These are phyloP conservation scores for Bombus ignitus DNA, from an alignment of 1,140 invertebrate species.

Conservation along the genomic window DNA sequence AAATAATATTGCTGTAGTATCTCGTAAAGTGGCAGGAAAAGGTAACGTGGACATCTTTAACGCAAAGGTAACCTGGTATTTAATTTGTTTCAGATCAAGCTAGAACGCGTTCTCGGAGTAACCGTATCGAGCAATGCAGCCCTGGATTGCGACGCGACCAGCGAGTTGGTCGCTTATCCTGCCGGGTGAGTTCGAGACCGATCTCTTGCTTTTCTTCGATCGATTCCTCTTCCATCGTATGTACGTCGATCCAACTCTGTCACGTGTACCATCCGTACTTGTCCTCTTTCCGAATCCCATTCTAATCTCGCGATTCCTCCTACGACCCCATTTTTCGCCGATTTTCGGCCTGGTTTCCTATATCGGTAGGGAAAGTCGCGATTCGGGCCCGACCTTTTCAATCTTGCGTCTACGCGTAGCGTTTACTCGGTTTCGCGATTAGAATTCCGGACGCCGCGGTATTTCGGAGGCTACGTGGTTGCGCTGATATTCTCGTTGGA, in stretches of 20 bases:
- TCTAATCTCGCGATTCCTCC: too few relatives aligned
- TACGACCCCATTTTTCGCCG: too few relatives aligned
- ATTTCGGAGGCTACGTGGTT: not conserved
- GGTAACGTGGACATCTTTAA: not conserved
- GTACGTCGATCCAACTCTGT: too few relatives aligned
- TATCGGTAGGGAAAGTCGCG: too few relatives aligned
- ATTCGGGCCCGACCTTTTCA: rapidly evolving
- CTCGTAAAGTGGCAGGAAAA: not conserved
- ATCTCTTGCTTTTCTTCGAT: slow-evolving; percentile 2
- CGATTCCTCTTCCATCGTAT: not conserved
- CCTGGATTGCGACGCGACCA: slow-evolving; percentile 93
- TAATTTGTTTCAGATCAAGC: slow-evolving; percentile 92
- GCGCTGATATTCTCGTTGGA: not conserved
- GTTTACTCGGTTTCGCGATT: not conserved
- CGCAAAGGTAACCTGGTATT: not conserved
- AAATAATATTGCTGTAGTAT: too few relatives aligned
- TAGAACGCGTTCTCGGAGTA: slow-evolving; percentile 96
- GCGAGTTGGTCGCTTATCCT: slow-evolving; percentile 95
- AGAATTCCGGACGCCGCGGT: not conserved
- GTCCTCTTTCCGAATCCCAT: too few relatives aligned
- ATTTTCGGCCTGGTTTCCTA: too few relatives aligned
- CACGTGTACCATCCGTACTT: too few relatives aligned
- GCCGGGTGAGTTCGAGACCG: slow-evolving; percentile 91
- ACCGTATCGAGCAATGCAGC: slow-evolving; percentile 96
- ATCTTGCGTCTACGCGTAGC: too few relatives aligned